A percentile compares a stretch with the other conserved stretches of the same genome.
Conservation (phyloP, 2,797 vertebrate species). For the Saxicola maurus region DNA sequence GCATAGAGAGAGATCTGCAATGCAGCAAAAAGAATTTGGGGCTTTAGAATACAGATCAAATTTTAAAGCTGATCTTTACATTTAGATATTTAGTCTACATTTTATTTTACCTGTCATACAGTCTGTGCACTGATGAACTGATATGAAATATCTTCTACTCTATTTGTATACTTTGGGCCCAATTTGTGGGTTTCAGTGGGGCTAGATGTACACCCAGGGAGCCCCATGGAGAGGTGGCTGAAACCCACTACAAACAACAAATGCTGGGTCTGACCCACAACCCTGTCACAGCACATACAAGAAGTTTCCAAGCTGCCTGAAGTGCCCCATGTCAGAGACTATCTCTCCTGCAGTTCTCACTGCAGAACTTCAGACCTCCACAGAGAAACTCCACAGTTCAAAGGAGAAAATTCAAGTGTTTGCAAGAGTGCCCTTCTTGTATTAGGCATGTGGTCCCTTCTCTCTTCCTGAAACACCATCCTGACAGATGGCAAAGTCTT, state of each 20-base stretch:
- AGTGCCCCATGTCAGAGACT: background rate
- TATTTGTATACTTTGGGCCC: background rate
- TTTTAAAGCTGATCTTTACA: background rate
- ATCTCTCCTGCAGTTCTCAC: background rate
- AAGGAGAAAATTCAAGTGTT: background rate
- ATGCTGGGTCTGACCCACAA: background rate
- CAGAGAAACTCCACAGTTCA: background rate
- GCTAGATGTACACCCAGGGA: background rate
- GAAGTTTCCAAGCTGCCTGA: background rate
- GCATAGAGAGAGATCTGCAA: conserved; percentile 60
- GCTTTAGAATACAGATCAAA: conserved; percentile 26
- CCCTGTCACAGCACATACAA: background rate
- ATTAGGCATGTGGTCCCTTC: background rate
- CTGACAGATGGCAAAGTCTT: background rate
- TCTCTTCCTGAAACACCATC: background rate
- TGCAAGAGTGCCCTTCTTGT: background rate
- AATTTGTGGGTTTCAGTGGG: background rate
- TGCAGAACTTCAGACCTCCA: background rate
- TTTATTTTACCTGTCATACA: background rate
- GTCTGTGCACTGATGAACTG: background rate
- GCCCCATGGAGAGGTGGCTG: background rate
- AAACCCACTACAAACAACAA: background rate
- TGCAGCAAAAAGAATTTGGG: conserved; percentile 55
- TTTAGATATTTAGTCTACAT: background rate
- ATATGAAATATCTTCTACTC: background rate